A percentile compares a stretch with the other conserved stretches of the same genome.
Evolutionary conservation across 2,888 invertebrate genomes (phyloP).

Genomic region (Helicoverpa assulta): DNA sequence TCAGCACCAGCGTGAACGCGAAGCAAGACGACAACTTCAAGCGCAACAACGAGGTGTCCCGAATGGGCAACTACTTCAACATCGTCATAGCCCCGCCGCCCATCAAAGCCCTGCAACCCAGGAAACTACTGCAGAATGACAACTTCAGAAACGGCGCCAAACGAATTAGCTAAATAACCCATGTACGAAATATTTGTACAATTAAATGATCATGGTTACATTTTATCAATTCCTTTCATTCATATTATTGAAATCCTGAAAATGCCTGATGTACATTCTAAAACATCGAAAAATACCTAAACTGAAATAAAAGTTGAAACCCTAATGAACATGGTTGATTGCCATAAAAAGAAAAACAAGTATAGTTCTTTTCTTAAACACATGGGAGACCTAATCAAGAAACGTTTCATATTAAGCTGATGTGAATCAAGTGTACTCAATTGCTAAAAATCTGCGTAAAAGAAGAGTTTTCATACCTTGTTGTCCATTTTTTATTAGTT

Average conservation of each 20-base stretch:
- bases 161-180: conserved; percentile 60
- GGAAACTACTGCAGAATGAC: conserved; percentile 78
- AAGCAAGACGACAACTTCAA: conserved; percentile 64
- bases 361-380: conserved; percentile 5
- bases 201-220: conserved; percentile 30
- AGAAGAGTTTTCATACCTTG: conserved; percentile 37
- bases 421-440: conserved; percentile 9
- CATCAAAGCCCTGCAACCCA: conserved; percentile 83
- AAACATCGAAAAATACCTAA: neutral
- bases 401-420: conserved; percentile 13
- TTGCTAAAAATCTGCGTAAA: conserved; percentile 20
- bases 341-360: neutral
- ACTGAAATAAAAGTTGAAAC: conserved; percentile 8
- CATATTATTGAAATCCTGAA: neutral
- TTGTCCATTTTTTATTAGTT: conserved; percentile 65
- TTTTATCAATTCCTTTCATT: conserved; percentile 27
- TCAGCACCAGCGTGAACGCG: conserved; percentile 24
- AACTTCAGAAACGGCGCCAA: conserved; percentile 68
- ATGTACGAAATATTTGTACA: conserved; percentile 4
- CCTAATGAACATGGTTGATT: neutral
- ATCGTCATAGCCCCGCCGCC: conserved; percentile 87
- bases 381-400: neutral
- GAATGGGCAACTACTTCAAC: conserved; percentile 88
- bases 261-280: neutral
- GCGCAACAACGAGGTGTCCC: conserved; percentile 77